These are phyloP conservation scores for Junonia oenone DNA, from an alignment of 2,888 invertebrate species.

Conservation along the genomic window DNA sequence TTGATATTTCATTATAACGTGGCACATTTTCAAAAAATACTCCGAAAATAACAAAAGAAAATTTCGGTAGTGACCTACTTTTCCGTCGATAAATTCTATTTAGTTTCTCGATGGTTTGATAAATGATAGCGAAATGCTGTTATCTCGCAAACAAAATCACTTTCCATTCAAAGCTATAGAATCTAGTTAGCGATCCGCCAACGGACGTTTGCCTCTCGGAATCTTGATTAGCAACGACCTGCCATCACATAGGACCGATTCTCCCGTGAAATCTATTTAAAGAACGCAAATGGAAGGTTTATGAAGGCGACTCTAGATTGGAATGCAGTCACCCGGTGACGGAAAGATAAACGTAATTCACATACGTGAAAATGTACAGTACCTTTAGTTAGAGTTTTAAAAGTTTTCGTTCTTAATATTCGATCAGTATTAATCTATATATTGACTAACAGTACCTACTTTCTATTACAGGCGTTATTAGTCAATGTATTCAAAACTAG, in stretches of 20 bases:
- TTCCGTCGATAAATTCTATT: neutral
- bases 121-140: neutral
- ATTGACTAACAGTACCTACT: too few species aligned
- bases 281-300: conserved; percentile 28
- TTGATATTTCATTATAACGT: too few species aligned
- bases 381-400: neutral
- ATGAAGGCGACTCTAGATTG: conserved; percentile 52
- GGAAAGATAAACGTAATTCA: conserved; percentile 5
- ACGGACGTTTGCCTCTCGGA: conserved; percentile 6
- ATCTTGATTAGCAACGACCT: neutral
- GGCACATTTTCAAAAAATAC: too few species aligned
- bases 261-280: conserved; percentile 13
- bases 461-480: too few species aligned
- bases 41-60: neutral
- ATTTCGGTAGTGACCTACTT: neutral
- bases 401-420: too few species aligned
- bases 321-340: conserved; percentile 48
- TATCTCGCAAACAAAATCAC: neutral
- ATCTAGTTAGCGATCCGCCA: conserved; percentile 8
- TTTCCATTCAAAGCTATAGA: conserved; percentile 5
- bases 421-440: too few species aligned
- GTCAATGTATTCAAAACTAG: too few species aligned
- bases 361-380: conserved; percentile 15
- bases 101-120: neutral
- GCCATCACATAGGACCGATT: conserved; percentile 13